phyloP scores from a whole-genome alignment of 2,888 invertebrate genomes.

The Brassicogethes aeneus region DNA sequence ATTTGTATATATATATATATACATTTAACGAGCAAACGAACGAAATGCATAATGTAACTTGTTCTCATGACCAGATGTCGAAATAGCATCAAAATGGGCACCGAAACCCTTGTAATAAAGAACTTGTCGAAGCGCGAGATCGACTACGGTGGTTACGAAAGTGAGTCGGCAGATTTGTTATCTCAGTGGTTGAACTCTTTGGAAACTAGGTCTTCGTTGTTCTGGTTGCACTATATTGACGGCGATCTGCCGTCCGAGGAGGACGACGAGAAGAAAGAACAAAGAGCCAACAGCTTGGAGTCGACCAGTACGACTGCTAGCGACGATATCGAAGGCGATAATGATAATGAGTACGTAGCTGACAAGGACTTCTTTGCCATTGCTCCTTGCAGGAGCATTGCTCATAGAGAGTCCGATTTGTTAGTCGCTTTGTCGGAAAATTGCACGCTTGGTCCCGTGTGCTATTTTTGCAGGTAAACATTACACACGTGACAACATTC shows the following conservation, averaged over 20 bases:
- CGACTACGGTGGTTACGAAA: constrained; percentile 17
- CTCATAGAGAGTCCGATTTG: constrained; percentile 39
- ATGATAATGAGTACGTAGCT: constrained; percentile 10
- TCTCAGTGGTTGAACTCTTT: constrained; percentile 36
- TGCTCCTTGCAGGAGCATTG: constrained; percentile 38
- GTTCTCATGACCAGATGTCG: neutral
- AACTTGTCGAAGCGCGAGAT: constrained; percentile 16
- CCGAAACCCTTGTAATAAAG: constrained; percentile 22
- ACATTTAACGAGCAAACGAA: too few species aligned
- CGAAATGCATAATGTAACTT: too few species aligned
- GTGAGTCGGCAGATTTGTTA: constrained; percentile 21
- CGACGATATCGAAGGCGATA: constrained; percentile 24
- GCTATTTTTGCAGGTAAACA: constrained; percentile 42
- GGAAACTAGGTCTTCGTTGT: constrained; percentile 34
- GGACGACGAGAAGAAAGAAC: constrained; percentile 17
- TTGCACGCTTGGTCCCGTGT: constrained; percentile 38
- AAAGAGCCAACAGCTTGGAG: constrained; percentile 27
- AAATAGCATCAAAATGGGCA: constrained; percentile 17
- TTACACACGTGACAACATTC: too few species aligned
- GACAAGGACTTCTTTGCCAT: constrained; percentile 14
- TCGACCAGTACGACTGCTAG: constrained; percentile 26
- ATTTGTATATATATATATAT: too few species aligned
- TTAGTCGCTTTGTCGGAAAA: constrained; percentile 38
- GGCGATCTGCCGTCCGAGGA: constrained; percentile 16
- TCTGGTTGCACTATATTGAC: constrained; percentile 35